phyloP scores from a whole-genome alignment of 2,888 invertebrate species.

The Agriopis leucophaearia region DNA sequence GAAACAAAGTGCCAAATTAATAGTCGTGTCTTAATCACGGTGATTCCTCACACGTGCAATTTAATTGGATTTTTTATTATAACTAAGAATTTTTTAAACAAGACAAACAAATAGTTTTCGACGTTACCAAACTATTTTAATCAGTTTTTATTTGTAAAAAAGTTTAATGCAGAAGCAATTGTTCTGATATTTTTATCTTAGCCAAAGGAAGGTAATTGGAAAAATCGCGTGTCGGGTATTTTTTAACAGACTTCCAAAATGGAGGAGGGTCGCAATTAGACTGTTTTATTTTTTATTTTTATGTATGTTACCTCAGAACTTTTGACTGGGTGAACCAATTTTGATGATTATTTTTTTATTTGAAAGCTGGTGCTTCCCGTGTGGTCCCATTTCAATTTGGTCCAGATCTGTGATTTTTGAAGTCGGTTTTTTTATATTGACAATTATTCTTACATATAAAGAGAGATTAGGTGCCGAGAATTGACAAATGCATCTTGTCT shows the following conservation, averaged over 20 bases:
- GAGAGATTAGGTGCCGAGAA: slow-evolving; percentile 15
- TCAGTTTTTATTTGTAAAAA: not conserved
- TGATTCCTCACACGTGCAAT: slow-evolving; percentile 34
- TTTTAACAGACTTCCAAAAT: too few relatives aligned
- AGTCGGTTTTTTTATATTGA: too few relatives aligned
- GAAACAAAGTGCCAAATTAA: slow-evolving; percentile 70
- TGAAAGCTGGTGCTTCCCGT: too few relatives aligned
- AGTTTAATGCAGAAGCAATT: not conserved
- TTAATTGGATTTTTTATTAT: slow-evolving; percentile 22
- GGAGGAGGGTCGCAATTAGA: too few relatives aligned
- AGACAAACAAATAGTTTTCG: slow-evolving; percentile 17
- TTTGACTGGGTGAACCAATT: too few relatives aligned
- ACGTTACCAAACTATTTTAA: slow-evolving; percentile 1
- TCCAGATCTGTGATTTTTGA: too few relatives aligned
- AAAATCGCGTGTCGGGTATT: slow-evolving; percentile 5
- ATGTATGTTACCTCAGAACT: too few relatives aligned
- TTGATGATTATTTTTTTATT: too few relatives aligned
- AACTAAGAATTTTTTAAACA: slow-evolving; percentile 8
- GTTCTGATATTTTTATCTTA: slow-evolving; percentile 2
- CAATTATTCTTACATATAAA: slow-evolving; percentile 1
- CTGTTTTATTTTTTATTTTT: too few relatives aligned
- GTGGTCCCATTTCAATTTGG: too few relatives aligned
- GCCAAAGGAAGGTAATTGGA: slow-evolving; percentile 4
- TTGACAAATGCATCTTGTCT: slow-evolving; percentile 23
- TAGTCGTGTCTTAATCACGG: slow-evolving; percentile 53